Conservation (phyloP, 1,140 invertebrate species). For the Cataglyphis hispanica region DNA sequence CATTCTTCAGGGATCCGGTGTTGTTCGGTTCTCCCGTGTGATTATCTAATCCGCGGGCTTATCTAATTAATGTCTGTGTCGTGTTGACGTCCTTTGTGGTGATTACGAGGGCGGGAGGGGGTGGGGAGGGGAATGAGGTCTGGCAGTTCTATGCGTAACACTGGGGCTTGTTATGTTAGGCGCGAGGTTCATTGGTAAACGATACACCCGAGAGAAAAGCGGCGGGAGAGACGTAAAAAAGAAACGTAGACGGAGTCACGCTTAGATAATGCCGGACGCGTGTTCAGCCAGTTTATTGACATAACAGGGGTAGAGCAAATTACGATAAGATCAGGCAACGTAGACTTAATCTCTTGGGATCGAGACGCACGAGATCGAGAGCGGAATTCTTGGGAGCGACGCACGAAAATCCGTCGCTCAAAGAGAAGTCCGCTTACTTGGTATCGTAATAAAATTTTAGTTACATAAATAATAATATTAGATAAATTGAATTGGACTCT, state of each 20-base stretch:
- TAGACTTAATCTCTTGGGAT: constrained; percentile 29
- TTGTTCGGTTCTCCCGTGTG: constrained; percentile 7
- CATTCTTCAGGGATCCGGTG: constrained; percentile 7
- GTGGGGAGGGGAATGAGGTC: constrained; percentile 14
- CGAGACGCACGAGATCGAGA: constrained; percentile 13
- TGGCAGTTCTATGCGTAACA: constrained; percentile 30
- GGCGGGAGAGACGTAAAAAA: constrained; percentile 32
- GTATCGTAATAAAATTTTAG: not conserved
- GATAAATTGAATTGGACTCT: not conserved
- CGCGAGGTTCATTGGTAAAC: constrained; percentile 65
- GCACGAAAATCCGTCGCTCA: not conserved
- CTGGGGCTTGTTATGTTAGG: constrained; percentile 44
- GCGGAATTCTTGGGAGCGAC: constrained; percentile 27
- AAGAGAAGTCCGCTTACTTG: not conserved
- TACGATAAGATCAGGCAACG: constrained; percentile 70
- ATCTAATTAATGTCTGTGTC: constrained; percentile 57
- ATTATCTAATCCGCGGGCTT: constrained; percentile 58
- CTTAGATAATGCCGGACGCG: constrained; percentile 71
- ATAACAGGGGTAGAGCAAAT: constrained; percentile 65
- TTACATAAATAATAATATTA: not conserved
- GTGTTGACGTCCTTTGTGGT: constrained; percentile 64
- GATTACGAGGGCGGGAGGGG: constrained; percentile 43
- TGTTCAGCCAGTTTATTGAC: constrained; percentile 70
- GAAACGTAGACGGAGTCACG: constrained; percentile 52
- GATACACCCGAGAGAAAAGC: constrained; percentile 65